Percentiles rank a stretch among this genome's conserved stretches.
These are phyloP conservation scores for Urophycis tenuis DNA, from an alignment of 2,797 vertebrate species.

Conservation along the genomic window DNA sequence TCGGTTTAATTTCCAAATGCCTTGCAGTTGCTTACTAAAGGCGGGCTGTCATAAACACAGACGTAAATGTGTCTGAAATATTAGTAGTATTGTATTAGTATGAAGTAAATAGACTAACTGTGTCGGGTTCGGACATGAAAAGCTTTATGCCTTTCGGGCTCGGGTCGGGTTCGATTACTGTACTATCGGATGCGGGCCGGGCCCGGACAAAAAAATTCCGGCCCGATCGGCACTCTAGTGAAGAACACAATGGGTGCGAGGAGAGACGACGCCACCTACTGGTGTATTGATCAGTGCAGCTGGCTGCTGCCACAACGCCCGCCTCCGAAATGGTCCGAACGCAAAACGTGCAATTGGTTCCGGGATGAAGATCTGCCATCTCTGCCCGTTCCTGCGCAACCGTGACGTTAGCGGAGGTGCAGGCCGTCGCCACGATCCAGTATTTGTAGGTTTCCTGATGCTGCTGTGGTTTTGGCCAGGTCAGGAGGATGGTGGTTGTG, in stretches of 20 bases:
- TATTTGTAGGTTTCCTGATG: conserved; percentile 43
- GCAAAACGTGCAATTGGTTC: conserved; percentile 55
- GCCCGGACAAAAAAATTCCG: too few relatives aligned
- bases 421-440: conserved; percentile 29
- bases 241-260: background rate
- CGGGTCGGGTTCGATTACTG: too few relatives aligned
- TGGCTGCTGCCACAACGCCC: conserved; percentile 27
- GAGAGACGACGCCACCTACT: conserved; percentile 37
- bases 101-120: too few relatives aligned
- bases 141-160: too few relatives aligned
- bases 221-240: too few relatives aligned
- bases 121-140: too few relatives aligned
- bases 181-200: too few relatives aligned
- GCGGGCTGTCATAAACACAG: too few relatives aligned
- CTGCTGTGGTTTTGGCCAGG: conserved; percentile 31
- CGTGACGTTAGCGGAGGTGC: conserved; percentile 8
- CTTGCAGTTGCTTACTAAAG: too few relatives aligned
- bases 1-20: too few relatives aligned
- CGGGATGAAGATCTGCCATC: conserved; percentile 47
- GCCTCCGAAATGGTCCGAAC: conserved; percentile 39
- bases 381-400: fast-evolving
- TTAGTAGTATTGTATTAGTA: too few relatives aligned
- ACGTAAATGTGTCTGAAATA: too few relatives aligned
- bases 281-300: conserved; percentile 49
- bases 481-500: conserved; percentile 42